These are phyloP conservation scores for Congeria kusceri DNA, from an alignment of 2,888 invertebrate genomes.

Conservation along the genomic window DNA sequence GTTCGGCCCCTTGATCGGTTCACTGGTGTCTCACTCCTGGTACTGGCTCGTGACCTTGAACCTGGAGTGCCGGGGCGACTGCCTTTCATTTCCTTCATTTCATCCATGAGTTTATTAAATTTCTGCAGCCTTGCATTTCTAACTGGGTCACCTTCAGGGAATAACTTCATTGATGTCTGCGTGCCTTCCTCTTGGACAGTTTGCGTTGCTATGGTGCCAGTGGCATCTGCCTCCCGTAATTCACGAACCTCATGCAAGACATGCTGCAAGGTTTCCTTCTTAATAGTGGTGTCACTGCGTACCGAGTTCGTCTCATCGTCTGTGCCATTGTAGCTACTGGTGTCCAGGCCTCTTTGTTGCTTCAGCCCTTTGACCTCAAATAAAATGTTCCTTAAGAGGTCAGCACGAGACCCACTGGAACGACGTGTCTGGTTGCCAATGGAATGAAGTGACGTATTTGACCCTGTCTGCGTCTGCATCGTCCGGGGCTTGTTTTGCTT, in stretches of 20 bases:
- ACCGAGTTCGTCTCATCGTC: slow-evolving; percentile 70
- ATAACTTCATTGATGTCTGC: slow-evolving; percentile 75
- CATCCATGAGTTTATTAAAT: slow-evolving; percentile 74
- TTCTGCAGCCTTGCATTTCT: slow-evolving; percentile 73
- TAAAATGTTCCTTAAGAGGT: slow-evolving; percentile 76
- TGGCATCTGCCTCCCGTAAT: slow-evolving; percentile 70
- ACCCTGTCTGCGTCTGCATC: slow-evolving; percentile 75
- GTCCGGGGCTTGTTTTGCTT: slow-evolving; percentile 61
- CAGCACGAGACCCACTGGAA: slow-evolving; percentile 71
- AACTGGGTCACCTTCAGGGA: slow-evolving; percentile 75
- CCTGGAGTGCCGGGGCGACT: slow-evolving; percentile 62
- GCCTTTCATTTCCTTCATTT: slow-evolving; percentile 73
- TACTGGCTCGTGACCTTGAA: slow-evolving; percentile 58
- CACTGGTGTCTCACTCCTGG: slow-evolving; percentile 60
- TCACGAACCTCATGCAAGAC: slow-evolving; percentile 75
- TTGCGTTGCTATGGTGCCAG: slow-evolving; percentile 73
- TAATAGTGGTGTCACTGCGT: slow-evolving; percentile 72
- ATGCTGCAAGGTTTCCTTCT: slow-evolving; percentile 71
- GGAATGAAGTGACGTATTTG: slow-evolving; percentile 75
- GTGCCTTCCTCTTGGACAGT: slow-evolving; percentile 77
- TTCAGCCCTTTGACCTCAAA: slow-evolving; percentile 80
- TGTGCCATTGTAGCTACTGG: slow-evolving; percentile 63
- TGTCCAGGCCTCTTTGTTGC: slow-evolving; percentile 73
- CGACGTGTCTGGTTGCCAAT: slow-evolving; percentile 77
- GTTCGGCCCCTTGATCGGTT: slow-evolving; percentile 60